These are phyloP conservation scores for Furcula furcula DNA, from an alignment of 2,888 invertebrate genomes.

Conservation along the genomic window DNA sequence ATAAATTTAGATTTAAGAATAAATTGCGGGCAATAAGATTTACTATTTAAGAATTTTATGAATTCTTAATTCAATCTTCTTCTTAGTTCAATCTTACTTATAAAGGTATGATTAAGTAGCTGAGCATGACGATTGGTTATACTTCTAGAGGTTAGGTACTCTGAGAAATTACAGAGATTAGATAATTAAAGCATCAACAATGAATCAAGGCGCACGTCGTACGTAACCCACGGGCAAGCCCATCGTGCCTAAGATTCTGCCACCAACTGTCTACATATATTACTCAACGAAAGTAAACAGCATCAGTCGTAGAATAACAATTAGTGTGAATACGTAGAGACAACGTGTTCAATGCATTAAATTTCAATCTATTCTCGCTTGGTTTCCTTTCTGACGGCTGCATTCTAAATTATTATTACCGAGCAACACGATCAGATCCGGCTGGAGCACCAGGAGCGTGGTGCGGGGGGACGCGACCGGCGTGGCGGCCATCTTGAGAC, in stretches of 20 bases:
- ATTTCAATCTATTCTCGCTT: slow-evolving; percentile 77
- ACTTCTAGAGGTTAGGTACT: no score
- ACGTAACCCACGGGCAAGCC: slow-evolving; percentile 23
- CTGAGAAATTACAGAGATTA: slow-evolving; percentile 1
- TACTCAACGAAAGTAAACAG: slow-evolving; percentile 79
- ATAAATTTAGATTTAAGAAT: no score
- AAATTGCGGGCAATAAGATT: no score
- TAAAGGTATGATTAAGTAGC: no score
- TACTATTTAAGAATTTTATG: no score
- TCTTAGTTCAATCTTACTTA: no score
- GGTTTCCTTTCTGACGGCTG: slow-evolving; percentile 75
- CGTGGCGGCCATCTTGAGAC: slow-evolving; percentile 81
- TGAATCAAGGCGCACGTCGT: slow-evolving; percentile 47
- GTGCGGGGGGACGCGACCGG: slow-evolving; percentile 67
- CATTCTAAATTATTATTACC: slow-evolving; percentile 76
- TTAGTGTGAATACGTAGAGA: slow-evolving; percentile 61
- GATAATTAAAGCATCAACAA: slow-evolving; percentile 38
- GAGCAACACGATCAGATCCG: slow-evolving; percentile 67
- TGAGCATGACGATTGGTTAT: no score
- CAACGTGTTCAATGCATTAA: slow-evolving; percentile 69
- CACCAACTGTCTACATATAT: slow-evolving; percentile 54
- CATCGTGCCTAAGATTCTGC: slow-evolving; percentile 52
- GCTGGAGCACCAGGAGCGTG: slow-evolving; percentile 66
- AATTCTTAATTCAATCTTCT: no score
- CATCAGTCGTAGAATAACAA: slow-evolving; percentile 73